Percentiles rank a stretch among this genome's conserved stretches.
These are phyloP conservation scores for Drosophila fungiperda DNA, from an alignment of 2,888 invertebrate species.

Conservation along the genomic window DNA sequence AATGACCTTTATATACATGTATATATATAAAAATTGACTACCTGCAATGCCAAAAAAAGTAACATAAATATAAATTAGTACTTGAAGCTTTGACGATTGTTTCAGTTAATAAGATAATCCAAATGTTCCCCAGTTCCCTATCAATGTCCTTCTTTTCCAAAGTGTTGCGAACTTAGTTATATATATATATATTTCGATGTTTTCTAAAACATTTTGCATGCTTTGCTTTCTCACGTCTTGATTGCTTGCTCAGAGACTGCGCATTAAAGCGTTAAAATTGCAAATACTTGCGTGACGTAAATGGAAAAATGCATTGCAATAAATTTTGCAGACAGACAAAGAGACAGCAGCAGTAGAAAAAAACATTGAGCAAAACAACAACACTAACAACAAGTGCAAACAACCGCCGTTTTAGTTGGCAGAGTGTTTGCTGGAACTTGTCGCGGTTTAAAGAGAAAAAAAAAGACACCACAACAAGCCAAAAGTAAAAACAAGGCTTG, in stretches of 20 bases:
- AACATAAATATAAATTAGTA: background rate
- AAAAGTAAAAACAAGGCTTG: constrained; percentile 52
- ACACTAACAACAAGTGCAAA: constrained; percentile 39
- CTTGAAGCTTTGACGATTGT: background rate
- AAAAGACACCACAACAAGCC: constrained; percentile 46
- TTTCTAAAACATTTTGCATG: constrained; percentile 28
- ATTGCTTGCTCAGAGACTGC: constrained; percentile 23
- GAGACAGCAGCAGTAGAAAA: constrained; percentile 33
- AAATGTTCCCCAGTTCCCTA: background rate
- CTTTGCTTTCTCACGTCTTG: constrained; percentile 28
- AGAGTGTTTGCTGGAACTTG: constrained; percentile 58
- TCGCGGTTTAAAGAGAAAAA: constrained; percentile 40
- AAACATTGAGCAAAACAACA: background rate
- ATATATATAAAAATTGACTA: constrained; percentile 30
- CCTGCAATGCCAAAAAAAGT: constrained; percentile 35
- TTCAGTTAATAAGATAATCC: background rate
- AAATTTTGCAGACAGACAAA: constrained; percentile 59
- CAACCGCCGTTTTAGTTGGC: constrained; percentile 42
- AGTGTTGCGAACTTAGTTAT: constrained; percentile 3
- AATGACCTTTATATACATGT: background rate
- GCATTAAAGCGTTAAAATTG: constrained; percentile 69
- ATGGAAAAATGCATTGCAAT: constrained; percentile 74
- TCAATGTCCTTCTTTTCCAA: background rate
- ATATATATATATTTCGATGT: constrained; percentile 10
- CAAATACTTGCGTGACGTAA: constrained; percentile 66